These are phyloP conservation scores for Mamestra configurata DNA, from an alignment of 1,140 invertebrate genomes.

Conservation along the genomic window DNA sequence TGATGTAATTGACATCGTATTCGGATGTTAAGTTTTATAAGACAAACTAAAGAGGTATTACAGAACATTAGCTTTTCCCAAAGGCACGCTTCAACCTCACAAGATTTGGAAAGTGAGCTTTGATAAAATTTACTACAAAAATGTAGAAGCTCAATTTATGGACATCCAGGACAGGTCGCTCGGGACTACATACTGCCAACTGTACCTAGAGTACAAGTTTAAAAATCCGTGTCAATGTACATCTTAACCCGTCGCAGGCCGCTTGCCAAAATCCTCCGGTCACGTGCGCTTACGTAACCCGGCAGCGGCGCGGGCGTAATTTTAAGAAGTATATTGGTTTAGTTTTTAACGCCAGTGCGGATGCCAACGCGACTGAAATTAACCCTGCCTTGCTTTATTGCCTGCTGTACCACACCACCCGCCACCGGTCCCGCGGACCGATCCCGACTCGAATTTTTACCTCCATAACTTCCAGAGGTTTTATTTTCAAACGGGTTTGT, in stretches of 20 bases:
- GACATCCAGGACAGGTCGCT: constrained; percentile 4
- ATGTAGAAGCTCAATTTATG: constrained; percentile 10
- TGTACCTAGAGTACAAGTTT: constrained; percentile 32
- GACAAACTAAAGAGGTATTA: neutral
- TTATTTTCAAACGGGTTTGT: constrained; percentile 50
- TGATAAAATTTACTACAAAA: constrained; percentile 25
- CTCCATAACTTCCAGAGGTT: constrained; percentile 49
- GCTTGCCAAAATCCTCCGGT: constrained; percentile 71
- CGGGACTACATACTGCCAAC: constrained; percentile 23
- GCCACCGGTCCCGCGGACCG: constrained; percentile 35
- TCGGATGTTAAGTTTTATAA: neutral
- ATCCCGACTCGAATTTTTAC: constrained; percentile 37
- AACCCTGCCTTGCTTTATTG: constrained; percentile 73
- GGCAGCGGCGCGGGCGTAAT: constrained; percentile 66
- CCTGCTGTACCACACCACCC: constrained; percentile 50
- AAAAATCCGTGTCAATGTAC: constrained; percentile 63
- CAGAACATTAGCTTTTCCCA: neutral
- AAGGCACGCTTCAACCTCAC: neutral
- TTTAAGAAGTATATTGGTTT: constrained; percentile 83
- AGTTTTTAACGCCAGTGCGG: constrained; percentile 73
- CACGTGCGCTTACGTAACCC: constrained; percentile 75
- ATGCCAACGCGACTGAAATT: constrained; percentile 72
- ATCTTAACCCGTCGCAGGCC: constrained; percentile 53
- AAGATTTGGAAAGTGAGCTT: constrained; percentile 15
- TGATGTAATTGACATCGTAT: neutral